Evolutionary conservation across 2,888 invertebrate genomes (phyloP), one percentile per base, ranked within the genome.

Genomic region (Aleiodes leptofemur): DNA sequence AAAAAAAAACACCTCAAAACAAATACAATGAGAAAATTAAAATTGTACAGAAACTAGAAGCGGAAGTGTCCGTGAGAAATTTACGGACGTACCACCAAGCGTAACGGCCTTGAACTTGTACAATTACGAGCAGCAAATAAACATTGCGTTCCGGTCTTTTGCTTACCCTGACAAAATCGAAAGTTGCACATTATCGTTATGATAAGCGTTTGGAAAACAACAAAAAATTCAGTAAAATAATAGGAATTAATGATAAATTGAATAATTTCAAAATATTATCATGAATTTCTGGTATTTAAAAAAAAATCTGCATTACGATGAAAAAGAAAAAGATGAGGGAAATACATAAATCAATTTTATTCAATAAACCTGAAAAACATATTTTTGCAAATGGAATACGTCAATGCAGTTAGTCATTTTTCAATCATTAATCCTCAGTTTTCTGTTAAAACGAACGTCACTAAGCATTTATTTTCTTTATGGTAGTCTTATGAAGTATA

Each of bases 61-160:
- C 76, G 74, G 69, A 73, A 70, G 76, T 77, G 70, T 71, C 76
- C 76, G 59, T 72, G 69, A 74, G 72, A 78, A 78, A 73, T 77
- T 78, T 55, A 61, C 78, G 78, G 69, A 75, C 79, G 82, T 79
- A 77, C 79, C 75, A 69, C 75, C 53, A 76, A 82, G 82, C 83
- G 76, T 81, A 81, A 81, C 82, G 79, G 75, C 84, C 84, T 82
- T 85, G 83, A 84, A 85, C 85, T 85, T 86, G 84, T 59, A 59
- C 53, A 70, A 69, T 78, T 77, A 70, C 73, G 72, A 78, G 66
- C 74, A 61, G 53, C 64, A 34, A 73, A 43, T 53, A 64, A 59
- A 48, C 64, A 69, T 11, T 51, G 31, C 56, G 68, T 57, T 75
- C 55, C 66, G 14, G 72, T 71, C 51, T 51, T 75, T 72, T 57